Conservation (phyloP, 2,113 vertebrate genomes). For the Paratilapia polleni region DNA sequence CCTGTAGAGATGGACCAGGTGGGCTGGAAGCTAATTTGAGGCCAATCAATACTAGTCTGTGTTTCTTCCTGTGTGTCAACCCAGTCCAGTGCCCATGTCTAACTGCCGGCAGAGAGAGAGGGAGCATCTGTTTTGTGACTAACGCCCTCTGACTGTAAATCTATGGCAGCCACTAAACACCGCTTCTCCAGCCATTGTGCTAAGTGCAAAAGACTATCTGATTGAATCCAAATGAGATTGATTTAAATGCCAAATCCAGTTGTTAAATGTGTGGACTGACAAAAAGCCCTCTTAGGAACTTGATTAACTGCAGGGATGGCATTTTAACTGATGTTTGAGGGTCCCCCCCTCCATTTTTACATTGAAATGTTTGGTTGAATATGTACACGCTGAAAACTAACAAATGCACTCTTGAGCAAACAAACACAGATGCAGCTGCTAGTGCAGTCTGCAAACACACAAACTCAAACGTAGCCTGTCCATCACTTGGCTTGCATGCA, state of each 20-base stretch:
- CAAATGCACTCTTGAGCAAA: not conserved
- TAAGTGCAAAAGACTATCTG: conserved; percentile 63
- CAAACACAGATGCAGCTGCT: conserved; percentile 5
- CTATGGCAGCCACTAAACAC: conserved; percentile 55
- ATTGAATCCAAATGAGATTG: conserved; percentile 70
- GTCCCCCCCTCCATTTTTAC: not conserved
- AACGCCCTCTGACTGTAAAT: conserved; percentile 63
- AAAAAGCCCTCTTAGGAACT: conserved; percentile 45
- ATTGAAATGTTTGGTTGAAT: not conserved
- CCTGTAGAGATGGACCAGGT: conserved; percentile 51
- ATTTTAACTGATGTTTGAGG: conserved; percentile 12
- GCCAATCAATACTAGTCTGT: conserved; percentile 88
- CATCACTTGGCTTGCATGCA: not conserved
- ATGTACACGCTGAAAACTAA: not conserved
- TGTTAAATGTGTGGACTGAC: conserved; percentile 49
- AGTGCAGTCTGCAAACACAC: not conserved
- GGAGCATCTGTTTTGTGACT: conserved; percentile 62
- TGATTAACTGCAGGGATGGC: conserved; percentile 37
- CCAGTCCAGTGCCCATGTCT: conserved; percentile 67
- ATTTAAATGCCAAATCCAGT: conserved; percentile 64
- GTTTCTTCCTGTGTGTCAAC: conserved; percentile 84
- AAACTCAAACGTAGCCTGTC: conserved; percentile 58
- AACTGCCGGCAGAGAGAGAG: conserved; percentile 44
- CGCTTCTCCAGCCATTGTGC: conserved; percentile 28
- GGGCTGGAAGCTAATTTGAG: conserved; percentile 86